Conservation (phyloP, 1,140 invertebrate genomes). For the Papilio helenus region DNA sequence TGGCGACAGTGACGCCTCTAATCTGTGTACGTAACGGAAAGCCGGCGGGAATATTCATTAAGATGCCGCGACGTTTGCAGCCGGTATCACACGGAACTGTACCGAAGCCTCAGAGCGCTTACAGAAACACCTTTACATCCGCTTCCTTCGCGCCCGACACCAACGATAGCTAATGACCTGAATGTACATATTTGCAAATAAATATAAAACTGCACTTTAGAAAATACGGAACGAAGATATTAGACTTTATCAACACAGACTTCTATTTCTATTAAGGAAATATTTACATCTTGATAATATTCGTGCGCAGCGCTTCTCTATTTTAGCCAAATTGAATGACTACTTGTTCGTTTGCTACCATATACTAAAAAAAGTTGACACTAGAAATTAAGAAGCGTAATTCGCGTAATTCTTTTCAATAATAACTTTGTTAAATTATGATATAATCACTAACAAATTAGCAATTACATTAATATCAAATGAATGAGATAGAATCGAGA, state of each 20-base stretch:
- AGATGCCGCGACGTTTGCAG: constrained; percentile 36
- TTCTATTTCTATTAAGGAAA: background rate
- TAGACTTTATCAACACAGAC: background rate
- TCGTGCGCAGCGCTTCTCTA: background rate
- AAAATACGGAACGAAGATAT: background rate
- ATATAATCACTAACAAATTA: no score
- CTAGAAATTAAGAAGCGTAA: no score
- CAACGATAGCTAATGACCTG: constrained; percentile 31
- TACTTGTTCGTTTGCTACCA: no score
- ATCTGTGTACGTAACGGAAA: constrained; percentile 45
- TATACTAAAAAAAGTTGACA: no score
- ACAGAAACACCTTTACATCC: constrained; percentile 32
- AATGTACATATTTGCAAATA: background rate
- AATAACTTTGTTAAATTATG: no score
- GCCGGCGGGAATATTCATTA: constrained; percentile 54
- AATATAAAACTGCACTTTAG: constrained; percentile 5
- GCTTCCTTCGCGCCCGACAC: constrained; percentile 9
- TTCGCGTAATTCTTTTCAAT: no score
- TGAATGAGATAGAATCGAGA: background rate
- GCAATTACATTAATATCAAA: background rate
- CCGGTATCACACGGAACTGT: constrained; percentile 52
- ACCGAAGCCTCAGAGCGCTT: constrained; percentile 36
- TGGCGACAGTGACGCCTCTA: constrained; percentile 45
- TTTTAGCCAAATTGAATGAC: background rate
- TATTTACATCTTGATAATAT: background rate